Evolutionary conservation across 2,113 vertebrate species (phyloP).

Genomic region (Engraulis encrasicolus): DNA sequence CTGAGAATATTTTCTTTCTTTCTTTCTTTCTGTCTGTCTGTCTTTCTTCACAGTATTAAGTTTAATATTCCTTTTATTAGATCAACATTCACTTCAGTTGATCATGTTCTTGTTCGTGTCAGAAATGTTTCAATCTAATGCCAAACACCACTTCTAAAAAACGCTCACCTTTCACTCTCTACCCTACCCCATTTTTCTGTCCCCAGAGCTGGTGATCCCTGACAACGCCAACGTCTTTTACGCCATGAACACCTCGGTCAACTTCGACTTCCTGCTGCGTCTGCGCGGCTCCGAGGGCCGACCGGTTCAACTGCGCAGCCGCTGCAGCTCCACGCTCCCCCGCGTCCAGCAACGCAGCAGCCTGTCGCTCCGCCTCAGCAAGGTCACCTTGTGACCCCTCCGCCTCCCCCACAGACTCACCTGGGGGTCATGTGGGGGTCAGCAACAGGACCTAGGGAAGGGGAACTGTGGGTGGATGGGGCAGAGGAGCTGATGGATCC

Average conservation of each 20-base stretch:
- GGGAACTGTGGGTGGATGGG: too few relatives aligned
- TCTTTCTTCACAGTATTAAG: not conserved
- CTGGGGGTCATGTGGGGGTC: conserved; percentile 10
- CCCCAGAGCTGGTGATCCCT: conserved; percentile 88
- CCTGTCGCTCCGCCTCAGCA: conserved; percentile 81
- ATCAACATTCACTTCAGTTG: not conserved
- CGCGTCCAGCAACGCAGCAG: conserved; percentile 76
- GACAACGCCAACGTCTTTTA: conserved; percentile 92
- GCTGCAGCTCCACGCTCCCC: conserved; percentile 79
- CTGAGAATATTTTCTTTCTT: not conserved
- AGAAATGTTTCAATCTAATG: not conserved
- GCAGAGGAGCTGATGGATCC: not conserved
- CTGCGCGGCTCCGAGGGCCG: conserved; percentile 66
- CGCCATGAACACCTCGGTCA: conserved; percentile 91
- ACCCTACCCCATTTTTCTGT: not conserved
- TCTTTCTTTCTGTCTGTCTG: not conserved
- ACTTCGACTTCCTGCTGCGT: conserved; percentile 90
- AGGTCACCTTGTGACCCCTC: conserved; percentile 79
- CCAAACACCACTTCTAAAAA: not conserved
- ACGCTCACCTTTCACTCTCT: not conserved
- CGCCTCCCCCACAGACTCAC: conserved; percentile 24
- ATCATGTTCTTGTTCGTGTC: not conserved
- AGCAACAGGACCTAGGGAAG: not conserved
- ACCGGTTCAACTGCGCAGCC: conserved; percentile 76
- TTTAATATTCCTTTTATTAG: not conserved